Evolutionary conservation across 2,113 vertebrate genomes (phyloP), one percentile per base, ranked within the genome.

Genomic region (Atlantisia rogersi): DNA sequence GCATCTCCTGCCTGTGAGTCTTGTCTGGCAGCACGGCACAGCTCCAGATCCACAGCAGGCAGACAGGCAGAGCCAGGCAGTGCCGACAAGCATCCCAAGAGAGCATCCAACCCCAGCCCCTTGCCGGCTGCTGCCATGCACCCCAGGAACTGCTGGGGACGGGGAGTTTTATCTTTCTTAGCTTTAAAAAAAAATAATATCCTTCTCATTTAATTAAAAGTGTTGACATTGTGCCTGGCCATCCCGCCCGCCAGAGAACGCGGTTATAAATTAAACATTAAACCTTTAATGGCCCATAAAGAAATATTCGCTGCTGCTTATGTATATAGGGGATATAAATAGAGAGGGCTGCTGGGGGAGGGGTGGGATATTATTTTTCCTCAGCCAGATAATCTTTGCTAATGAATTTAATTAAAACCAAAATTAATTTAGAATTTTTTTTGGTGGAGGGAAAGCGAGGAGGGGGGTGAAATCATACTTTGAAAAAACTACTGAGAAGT

Each of bases 281-380:
- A 96, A 96, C 97, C 97, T 97, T 98, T 98, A 98, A 98, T 98
- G 98, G 98, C 95, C 98, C 97, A 97, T 98, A 98, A 98, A 98
- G 97, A 98, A 98, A 97, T 97, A 95, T 96, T 97, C 76, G 1
- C 96, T 97, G 93, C 97, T 97, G 96, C 91, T 96, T 98, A 93
- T 96, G 90, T 96, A 86, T 95, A 91, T 88, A 88, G 91, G 55
- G 87, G 96, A 90, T 97, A 97, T 96, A 97, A 96, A 98, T 97
- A 97, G 97, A 96, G 92, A 94, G 79, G 91, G 81, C 83, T 91
- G 96, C 56, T 44, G 77, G 71, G 83, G 95, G 78, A 95, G 95
- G 94, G 94, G 81, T 21, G 32, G 94, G 74, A 87, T 95, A 95
- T 96, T 97, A 96, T 95, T 97, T 91, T 97, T 88, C 93, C 95